Conservation (phyloP, 2,888 invertebrate genomes). For the Heliconius hortense region DNA sequence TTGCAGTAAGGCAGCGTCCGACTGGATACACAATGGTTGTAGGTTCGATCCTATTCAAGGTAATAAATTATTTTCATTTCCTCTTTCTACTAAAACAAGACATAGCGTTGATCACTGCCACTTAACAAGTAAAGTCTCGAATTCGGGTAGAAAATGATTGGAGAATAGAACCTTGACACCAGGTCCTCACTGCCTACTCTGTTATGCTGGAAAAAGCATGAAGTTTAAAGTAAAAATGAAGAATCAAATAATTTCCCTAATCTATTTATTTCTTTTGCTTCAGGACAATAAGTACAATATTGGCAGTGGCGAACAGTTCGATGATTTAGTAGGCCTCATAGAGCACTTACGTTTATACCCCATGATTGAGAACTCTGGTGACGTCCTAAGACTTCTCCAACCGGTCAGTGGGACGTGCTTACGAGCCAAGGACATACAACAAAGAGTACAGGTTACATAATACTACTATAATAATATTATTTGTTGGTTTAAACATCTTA, state of each 20-base stretch:
- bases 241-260: not conserved
- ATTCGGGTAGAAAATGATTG: no score
- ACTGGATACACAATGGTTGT: no score
- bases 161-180: no score
- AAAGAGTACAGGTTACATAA: conserved; percentile 48
- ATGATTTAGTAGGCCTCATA: conserved; percentile 94
- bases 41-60: not conserved
- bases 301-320: conserved; percentile 97
- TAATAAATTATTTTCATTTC: not conserved
- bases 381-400: conserved; percentile 95
- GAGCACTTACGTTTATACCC: conserved; percentile 98
- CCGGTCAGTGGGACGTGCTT: conserved; percentile 95
- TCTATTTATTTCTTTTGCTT: conserved; percentile 17
- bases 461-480: not conserved
- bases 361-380: conserved; percentile 97
- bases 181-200: not conserved
- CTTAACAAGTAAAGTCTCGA: not conserved
- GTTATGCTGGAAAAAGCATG: no score
- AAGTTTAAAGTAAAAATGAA: not conserved
- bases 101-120: not conserved
- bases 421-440: conserved; percentile 78
- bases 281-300: conserved; percentile 96
- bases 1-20: no score
- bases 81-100: not conserved
- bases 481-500: not conserved